phyloP scores from a whole-genome alignment of 37 sponge, comb jelly and placozoan species.

The Crambe crambe region DNA sequence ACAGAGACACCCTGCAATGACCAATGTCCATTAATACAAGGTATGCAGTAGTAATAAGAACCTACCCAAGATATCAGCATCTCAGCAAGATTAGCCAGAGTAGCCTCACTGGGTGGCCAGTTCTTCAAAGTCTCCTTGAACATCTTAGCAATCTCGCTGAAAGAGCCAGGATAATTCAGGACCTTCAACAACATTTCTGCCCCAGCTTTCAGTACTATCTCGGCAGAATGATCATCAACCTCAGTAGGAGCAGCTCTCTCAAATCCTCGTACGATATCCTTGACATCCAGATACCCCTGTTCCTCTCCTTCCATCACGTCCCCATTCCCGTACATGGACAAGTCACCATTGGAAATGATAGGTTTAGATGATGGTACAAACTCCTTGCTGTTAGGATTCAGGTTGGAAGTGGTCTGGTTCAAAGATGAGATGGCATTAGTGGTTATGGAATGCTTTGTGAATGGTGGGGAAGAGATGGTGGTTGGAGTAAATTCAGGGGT shows the following conservation, averaged over 20 bases:
- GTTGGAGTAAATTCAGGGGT: neutral
- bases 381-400: slow-evolving; percentile 29
- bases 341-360: neutral
- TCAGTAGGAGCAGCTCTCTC: slow-evolving; percentile 11
- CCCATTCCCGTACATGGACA: neutral
- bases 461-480: neutral
- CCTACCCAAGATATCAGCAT: slow-evolving; percentile 47
- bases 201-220: neutral
- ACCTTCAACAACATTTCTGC: slow-evolving; percentile 1
- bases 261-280: slow-evolving; percentile 17
- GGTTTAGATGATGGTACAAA: slow-evolving; percentile 9
- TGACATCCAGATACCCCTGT: neutral
- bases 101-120: neutral
- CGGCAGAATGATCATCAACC: neutral
- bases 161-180: neutral
- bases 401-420: neutral
- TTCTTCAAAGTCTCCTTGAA: neutral
- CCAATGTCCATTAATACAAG: too few relatives aligned
- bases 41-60: too few relatives aligned
- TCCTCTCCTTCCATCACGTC: neutral
- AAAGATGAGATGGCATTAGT: neutral
- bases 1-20: slow-evolving; percentile 24
- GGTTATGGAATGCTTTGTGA: neutral
- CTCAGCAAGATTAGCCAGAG: slow-evolving; percentile 28
- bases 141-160: neutral